These are phyloP conservation scores for Montipora sp. DNA, from an alignment of 64 coral and sea anemone genomes.

Conservation along the genomic window DNA sequence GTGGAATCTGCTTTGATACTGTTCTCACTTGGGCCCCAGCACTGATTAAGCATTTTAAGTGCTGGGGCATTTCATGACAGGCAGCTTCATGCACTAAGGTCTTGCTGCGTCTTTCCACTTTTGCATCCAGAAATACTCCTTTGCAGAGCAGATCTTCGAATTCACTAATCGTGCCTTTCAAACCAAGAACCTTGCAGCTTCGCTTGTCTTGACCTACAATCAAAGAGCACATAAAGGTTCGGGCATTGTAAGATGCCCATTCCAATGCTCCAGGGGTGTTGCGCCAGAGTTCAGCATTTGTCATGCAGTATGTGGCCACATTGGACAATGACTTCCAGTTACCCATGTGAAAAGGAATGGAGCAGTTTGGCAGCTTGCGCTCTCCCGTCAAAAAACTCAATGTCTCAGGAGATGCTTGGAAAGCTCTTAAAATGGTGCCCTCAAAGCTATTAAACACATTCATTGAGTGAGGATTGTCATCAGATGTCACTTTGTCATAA, in stretches of 20 bases:
- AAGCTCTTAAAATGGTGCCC: constrained; percentile 82
- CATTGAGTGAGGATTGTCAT: not conserved
- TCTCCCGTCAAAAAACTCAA: constrained; percentile 75
- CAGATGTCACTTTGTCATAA: constrained; percentile 15
- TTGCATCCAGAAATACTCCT: constrained; percentile 75
- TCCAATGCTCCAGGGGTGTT: constrained; percentile 82
- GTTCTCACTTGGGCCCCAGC: constrained; percentile 74
- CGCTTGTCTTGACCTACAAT: constrained; percentile 71
- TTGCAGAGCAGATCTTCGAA: constrained; percentile 62
- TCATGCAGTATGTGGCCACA: constrained; percentile 73
- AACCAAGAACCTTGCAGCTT: constrained; percentile 21
- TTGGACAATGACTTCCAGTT: constrained; percentile 72
- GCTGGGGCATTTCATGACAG: constrained; percentile 41
- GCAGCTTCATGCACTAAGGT: constrained; percentile 70
- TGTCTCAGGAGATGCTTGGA: constrained; percentile 67
- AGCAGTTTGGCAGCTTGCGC: constrained; percentile 69
- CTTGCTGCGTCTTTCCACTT: constrained; percentile 22
- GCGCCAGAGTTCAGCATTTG: constrained; percentile 84
- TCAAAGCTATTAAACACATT: constrained; percentile 37
- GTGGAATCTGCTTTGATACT: constrained; percentile 41
- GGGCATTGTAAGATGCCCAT: constrained; percentile 78
- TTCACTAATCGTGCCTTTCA: constrained; percentile 24
- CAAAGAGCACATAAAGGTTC: constrained; percentile 67
- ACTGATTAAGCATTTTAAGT: constrained; percentile 63
- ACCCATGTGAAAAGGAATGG: constrained; percentile 70